phyloP scores from a whole-genome alignment of 2,888 invertebrate species.

The Xanthostigma xanthostigma region DNA sequence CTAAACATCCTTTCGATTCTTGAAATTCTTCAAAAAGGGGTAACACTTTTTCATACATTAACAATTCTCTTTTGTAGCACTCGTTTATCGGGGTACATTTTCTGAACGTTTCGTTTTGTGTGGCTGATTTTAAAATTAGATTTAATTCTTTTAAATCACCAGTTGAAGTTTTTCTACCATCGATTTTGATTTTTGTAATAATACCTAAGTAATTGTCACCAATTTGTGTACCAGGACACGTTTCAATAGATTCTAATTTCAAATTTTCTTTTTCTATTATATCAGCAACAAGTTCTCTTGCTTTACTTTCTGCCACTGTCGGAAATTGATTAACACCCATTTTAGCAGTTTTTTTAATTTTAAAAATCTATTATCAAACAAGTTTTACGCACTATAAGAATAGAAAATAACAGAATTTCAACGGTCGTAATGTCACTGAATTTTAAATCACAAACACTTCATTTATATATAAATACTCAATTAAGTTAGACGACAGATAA shows the following conservation, averaged over 20 bases:
- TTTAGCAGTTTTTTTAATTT: too few species aligned
- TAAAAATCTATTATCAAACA: too few species aligned
- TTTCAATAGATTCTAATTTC: slow-evolving; percentile 3
- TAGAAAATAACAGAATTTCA: too few species aligned
- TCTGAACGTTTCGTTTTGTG: background rate
- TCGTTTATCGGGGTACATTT: background rate
- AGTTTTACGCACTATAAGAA: too few species aligned
- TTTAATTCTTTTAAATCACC: slow-evolving; percentile 4
- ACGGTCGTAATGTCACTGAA: too few species aligned
- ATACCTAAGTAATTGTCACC: slow-evolving; percentile 20
- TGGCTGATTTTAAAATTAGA: slow-evolving; percentile 4
- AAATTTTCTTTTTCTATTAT: background rate
- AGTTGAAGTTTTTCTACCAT: slow-evolving; percentile 8
- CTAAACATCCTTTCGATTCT: background rate
- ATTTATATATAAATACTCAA: too few species aligned
- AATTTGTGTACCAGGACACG: slow-evolving; percentile 13
- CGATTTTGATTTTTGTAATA: slow-evolving; percentile 12
- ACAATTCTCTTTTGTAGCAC: background rate
- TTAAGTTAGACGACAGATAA: too few species aligned
- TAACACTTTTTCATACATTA: slow-evolving; percentile 8
- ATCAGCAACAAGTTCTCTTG: too few species aligned
- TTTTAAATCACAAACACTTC: too few species aligned
- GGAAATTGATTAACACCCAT: too few species aligned
- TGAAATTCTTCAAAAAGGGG: slow-evolving; percentile 9
- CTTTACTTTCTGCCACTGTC: too few species aligned